Conservation (phyloP, 2,113 vertebrate species). For the Nothoprocta perdicaria region DNA sequence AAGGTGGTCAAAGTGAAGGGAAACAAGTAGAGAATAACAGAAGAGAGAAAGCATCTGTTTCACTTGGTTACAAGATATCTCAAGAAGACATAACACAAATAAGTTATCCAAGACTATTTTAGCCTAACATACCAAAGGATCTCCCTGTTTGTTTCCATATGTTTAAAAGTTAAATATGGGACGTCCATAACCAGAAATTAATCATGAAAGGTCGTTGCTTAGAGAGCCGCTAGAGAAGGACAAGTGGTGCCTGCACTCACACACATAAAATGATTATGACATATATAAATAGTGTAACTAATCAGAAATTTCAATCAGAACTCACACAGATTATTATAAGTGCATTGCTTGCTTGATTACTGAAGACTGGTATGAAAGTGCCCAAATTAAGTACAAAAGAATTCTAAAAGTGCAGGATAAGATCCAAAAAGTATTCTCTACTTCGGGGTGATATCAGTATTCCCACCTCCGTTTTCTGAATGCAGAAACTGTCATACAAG, state of each 20-base stretch:
- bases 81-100: background rate
- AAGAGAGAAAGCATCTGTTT: background rate
- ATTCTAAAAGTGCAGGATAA: background rate
- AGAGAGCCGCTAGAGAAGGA: background rate
- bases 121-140: background rate
- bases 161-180: background rate
- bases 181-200: background rate
- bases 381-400: background rate
- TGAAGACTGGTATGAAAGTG: background rate
- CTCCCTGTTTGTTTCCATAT: background rate
- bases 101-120: background rate
- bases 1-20: background rate
- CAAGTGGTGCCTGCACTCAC: background rate
- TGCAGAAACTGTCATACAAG: background rate
- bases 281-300: background rate
- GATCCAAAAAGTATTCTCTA: background rate
- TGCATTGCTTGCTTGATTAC: background rate
- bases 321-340: background rate
- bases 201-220: background rate
- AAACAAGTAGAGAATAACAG: background rate
- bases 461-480: background rate
- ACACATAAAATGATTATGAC: background rate
- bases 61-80: background rate
- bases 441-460: background rate
- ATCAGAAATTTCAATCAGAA: background rate